Percentiles rank a stretch among this genome's conserved stretches.
Conservation (phyloP, 2,797 vertebrate species). For the Numenius phaeopus region DNA sequence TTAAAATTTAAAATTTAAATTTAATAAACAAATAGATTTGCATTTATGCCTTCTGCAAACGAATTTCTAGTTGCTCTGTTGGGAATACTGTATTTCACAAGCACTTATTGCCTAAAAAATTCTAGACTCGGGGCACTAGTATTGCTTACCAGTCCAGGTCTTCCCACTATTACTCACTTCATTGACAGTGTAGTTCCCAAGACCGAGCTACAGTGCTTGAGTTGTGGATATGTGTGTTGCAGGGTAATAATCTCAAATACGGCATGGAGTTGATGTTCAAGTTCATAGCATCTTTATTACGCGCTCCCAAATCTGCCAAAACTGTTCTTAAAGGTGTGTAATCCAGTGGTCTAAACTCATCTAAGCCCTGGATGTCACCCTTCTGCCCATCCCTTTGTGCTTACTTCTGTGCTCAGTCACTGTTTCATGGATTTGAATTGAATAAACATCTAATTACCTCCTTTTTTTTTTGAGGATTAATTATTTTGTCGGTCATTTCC, state of each 20-base stretch:
- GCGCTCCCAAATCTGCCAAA: not conserved
- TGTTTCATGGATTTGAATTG: not conserved
- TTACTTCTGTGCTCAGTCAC: not conserved
- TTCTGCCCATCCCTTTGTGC: not conserved
- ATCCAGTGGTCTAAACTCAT: not conserved
- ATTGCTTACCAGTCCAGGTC: not conserved
- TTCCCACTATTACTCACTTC: not conserved
- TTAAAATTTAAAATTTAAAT: not conserved
- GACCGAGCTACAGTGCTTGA: not conserved
- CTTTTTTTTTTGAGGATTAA: not conserved
- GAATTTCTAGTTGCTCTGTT: not conserved
- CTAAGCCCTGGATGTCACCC: not conserved
- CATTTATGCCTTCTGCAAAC: not conserved
- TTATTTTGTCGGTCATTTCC: not conserved
- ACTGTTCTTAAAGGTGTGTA: not conserved
- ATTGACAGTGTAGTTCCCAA: not conserved
- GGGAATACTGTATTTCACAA: not conserved
- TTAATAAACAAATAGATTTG: not conserved
- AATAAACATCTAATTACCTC: not conserved
- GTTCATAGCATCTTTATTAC: not conserved
- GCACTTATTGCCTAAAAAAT: not conserved
- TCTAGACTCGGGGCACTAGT: not conserved
- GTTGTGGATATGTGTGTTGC: not conserved
- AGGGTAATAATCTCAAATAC: not conserved
- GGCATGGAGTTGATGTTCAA: not conserved